phyloP scores from a whole-genome alignment of 2,888 invertebrate genomes.

The Parascotia fuliginaria region DNA sequence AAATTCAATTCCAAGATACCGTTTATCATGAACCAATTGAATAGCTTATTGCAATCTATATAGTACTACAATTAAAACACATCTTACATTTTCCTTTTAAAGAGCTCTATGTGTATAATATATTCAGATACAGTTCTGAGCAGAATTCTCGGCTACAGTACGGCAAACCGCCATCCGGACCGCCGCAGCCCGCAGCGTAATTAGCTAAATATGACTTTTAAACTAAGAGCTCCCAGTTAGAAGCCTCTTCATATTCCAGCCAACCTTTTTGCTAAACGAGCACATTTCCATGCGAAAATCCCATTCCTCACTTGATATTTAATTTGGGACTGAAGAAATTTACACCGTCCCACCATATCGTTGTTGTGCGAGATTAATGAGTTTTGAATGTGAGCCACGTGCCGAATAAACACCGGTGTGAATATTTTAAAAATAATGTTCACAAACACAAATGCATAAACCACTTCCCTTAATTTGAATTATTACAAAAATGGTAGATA shows the following conservation, averaged over 20 bases:
- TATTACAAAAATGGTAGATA: too few species aligned
- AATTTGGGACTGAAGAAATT: conserved; percentile 60
- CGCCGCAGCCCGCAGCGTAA: conserved; percentile 67
- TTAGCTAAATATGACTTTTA: conserved; percentile 82
- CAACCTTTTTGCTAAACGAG: conserved; percentile 64
- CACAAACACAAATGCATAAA: conserved; percentile 15
- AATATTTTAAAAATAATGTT: conserved; percentile 46
- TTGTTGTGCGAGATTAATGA: conserved; percentile 57
- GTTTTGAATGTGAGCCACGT: conserved; percentile 46
- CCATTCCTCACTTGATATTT: conserved; percentile 53
- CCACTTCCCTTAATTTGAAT: too few species aligned
- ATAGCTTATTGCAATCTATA: conserved; percentile 40
- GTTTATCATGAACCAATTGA: conserved; percentile 37
- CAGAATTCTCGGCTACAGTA: conserved; percentile 53
- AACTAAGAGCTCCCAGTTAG: conserved; percentile 68
- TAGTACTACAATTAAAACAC: conserved; percentile 36
- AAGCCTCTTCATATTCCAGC: conserved; percentile 60
- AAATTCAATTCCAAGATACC: conserved; percentile 25
- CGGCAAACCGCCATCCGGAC: conserved; percentile 56
- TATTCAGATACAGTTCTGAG: conserved; percentile 60
- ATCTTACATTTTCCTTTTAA: conserved; percentile 49
- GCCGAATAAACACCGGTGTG: conserved; percentile 28
- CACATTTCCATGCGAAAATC: conserved; percentile 59
- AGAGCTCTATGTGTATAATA: conserved; percentile 47
- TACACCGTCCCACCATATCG: conserved; percentile 60